Base-by-base conservation (phyloP, 2,888 invertebrate genomes). In the Mayetiola destructor region DNA sequence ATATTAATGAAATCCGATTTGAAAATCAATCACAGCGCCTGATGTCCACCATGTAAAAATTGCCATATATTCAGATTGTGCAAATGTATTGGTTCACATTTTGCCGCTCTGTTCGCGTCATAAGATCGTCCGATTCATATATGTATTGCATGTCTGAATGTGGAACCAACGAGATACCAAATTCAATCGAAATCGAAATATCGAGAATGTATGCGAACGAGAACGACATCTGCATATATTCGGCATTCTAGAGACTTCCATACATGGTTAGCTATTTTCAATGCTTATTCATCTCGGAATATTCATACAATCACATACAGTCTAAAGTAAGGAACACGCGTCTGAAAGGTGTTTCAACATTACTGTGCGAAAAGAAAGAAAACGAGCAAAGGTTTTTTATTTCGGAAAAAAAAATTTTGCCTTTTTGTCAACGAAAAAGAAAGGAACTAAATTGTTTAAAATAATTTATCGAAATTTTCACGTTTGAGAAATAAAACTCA, bases 181-280 rank as follows among this genome's bases (percentile, higher is more conserved):
- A n/a, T n/a, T n/a, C n/a, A n/a, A 37, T 37, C 23, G 42, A 23
- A 12, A 14, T 23, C 42, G 42, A 42, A 42, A 12, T 23, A 42
- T 42, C 42, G 42, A 42, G 42, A 42, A 42, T 48, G 23, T 42
- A 42, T 23, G 12, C 5, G 42, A 23, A 29, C 2, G 5, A 29
- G 6, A 32, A 32, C 12, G 32, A 32, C 32, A 32, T 32, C 12
- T 32, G 32, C 12, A 53, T 20, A 29, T 16, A 53, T 53, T 53
- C 30, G 29, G 53, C 20, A 30, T 55, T 55, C 55, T 55, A 29
- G 55, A 55, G 36, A 55, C 9, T 55, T 55, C 55, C 55, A 18
- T 55, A 55, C 55, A 55, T 30, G 55, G 55, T 20, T 18, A 32
- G 18, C 29, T 30, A 53, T 53, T 53, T 53, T 53, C 30, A 30